A percentile compares a stretch with the other conserved stretches of the same genome.
Conservation (phyloP, 2,113 vertebrate species). For the Chrysemys picta region DNA sequence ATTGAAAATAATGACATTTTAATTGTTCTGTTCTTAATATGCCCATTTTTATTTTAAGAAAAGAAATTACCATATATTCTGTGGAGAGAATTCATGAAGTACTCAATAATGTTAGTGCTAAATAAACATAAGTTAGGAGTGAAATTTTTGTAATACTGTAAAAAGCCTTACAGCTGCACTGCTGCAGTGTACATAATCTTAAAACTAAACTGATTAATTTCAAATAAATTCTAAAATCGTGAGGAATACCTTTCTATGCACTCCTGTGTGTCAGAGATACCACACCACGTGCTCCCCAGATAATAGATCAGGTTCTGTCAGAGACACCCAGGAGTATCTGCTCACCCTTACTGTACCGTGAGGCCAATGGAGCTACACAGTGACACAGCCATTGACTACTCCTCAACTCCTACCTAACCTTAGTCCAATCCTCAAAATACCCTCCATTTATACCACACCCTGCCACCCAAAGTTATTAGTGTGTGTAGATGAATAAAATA, state of each 20-base stretch:
- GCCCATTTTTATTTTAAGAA: conserved; percentile 55
- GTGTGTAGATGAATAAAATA: too few relatives aligned
- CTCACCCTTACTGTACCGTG: too few relatives aligned
- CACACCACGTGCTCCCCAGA: too few relatives aligned
- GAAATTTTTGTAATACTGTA: neutral
- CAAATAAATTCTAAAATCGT: neutral
- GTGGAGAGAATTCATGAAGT: conserved; percentile 48
- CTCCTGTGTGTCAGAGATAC: rapidly evolving
- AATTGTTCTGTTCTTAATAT: conserved; percentile 65
- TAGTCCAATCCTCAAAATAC: too few relatives aligned
- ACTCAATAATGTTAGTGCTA: neutral
- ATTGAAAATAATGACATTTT: conserved; percentile 69
- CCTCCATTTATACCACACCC: too few relatives aligned
- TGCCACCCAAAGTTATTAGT: too few relatives aligned
- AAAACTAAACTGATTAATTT: neutral
- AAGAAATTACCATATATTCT: conserved; percentile 27
- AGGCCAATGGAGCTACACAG: too few relatives aligned
- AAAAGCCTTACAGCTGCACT: neutral
- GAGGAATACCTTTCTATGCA: neutral
- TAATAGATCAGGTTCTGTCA: too few relatives aligned
- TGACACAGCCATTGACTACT: too few relatives aligned
- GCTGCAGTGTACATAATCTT: neutral
- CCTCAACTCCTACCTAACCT: too few relatives aligned
- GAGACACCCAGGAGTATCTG: too few relatives aligned
- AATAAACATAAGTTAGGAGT: conserved; percentile 47